Base-by-base conservation (phyloP, 92 coral and sea anemone genomes). In the Epizoanthus ramosus region DNA sequence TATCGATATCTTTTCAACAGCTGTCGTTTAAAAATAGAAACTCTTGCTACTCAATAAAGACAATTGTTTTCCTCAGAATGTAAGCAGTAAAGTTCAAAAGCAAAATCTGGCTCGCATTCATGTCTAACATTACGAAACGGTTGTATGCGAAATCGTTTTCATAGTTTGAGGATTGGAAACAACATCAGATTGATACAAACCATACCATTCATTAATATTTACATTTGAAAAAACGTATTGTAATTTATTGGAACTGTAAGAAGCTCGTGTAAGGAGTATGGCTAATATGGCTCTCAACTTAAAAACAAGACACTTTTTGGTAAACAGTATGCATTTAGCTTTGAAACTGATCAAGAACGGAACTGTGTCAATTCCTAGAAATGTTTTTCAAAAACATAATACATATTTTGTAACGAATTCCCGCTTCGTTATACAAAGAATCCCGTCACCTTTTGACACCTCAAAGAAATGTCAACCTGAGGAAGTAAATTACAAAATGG, bases 1-100 rank as follows among this genome's bases (percentile, higher is more conserved):
- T 37, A 0, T 5, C 10, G 52, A 53, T 15, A 15, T 16, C 63
- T 33, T 60, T 28, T 25, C 17, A 41, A 57, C 71, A 77, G 82
- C 71, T 63, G 82, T 50, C 9, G n/a, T 60, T 28, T 77, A 58
- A 75, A 28, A 31, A 22, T 35, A 75, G 47, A 58, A 57, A 33
- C 39, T 39, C 71, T 77, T 69, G 28, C 7, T 5, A 33, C 39
- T 41, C 28, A 39, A n/a, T n/a, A 39, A 60, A 61, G 18, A 33
- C 17, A 24, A 25, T 35, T 57, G 25, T 57, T 57, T 58, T 58
- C 43, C 63, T 23, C 23, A 12, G 37, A 77, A 50, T 50, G 2
- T 45, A 61, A 9, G 4, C 19, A 61, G 43, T 33, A 50, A 41
- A 22, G 39, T 77, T 37, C 52, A 43, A 6, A 76, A 5, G 52